Percentiles rank a stretch among this genome's conserved stretches.
Evolutionary conservation across 2,888 invertebrate genomes (phyloP).

Genomic region (Seira musarum): DNA sequence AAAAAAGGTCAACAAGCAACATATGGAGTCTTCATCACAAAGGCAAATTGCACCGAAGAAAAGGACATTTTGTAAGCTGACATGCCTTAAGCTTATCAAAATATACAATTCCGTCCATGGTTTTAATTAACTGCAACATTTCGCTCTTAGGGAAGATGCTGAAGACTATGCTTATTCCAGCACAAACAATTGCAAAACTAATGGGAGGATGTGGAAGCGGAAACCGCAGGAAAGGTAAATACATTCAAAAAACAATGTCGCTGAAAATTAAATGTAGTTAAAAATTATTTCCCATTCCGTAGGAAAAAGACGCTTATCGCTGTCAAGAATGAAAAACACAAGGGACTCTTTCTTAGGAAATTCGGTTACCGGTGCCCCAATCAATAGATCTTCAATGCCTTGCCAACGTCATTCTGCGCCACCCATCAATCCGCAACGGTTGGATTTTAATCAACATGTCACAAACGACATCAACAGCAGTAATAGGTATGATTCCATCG

Average conservation of each 20-base stretch:
- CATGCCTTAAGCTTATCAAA: too few species aligned
- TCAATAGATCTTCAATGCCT: too few species aligned
- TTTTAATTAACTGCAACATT: background rate
- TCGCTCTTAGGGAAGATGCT: slow-evolving; percentile 51
- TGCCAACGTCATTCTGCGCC: too few species aligned
- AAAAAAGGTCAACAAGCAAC: too few species aligned
- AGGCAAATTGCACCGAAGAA: slow-evolving; percentile 21
- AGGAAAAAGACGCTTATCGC: slow-evolving; percentile 32
- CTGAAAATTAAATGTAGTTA: background rate
- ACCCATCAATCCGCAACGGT: too few species aligned
- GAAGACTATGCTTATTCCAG: slow-evolving; percentile 38
- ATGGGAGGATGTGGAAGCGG: slow-evolving; percentile 39
- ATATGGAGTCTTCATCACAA: slow-evolving; percentile 27
- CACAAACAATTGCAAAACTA: slow-evolving; percentile 27
- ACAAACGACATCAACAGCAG: too few species aligned
- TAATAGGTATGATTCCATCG: too few species aligned
- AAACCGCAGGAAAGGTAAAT: slow-evolving; percentile 24
- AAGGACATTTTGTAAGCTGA: slow-evolving; percentile 48
- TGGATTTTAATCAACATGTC: too few species aligned
- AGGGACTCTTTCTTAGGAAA: slow-evolving; percentile 33
- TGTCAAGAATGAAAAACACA: slow-evolving; percentile 36
- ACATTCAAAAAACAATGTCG: background rate
- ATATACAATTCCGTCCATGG: background rate
- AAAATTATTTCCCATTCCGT: background rate
- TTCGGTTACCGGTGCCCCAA: too few species aligned